Base-by-base conservation (phyloP, 2,797 vertebrate species). In the Babyrousa celebensis region DNA sequence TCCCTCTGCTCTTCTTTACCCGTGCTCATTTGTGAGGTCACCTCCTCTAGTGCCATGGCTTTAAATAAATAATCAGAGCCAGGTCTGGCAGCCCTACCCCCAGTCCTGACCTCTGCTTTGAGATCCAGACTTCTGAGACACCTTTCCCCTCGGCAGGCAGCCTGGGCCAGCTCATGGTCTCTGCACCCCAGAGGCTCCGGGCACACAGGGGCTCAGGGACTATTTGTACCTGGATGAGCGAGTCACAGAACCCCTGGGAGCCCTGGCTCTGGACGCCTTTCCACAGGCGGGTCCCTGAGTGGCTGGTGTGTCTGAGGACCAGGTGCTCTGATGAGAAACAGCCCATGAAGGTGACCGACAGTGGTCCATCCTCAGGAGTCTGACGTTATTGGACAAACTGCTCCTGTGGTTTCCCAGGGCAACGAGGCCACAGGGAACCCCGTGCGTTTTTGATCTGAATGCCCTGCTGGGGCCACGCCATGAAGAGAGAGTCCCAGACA, bases 311-410 rank as follows among this genome's bases (percentile, higher is more conserved):
- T n/a, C 63, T 4, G n/a, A 27, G 21, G 4, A 25, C 70, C 5
- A 17, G 18, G 48, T 0, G 0, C 12, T 12, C 4, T 17, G 32
- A 2, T 6, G 89, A 36, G 58, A 43, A 32, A 18, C n/a, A 4
- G 3, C 4, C 60, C 11, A 20, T 1, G 74, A 23, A 5, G 29
- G 0, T 1, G 5, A 10, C 21, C 3, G 36, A 36, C 36, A 4
- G 32, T 3, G 4, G 2, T 29, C 52, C 6, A 5, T 18, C 25
- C 12, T 6, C 0, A 3, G 5, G 3, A 43, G 0, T 1, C n/a
- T 12, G 0, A 20, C 0, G 2, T 2, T 9, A 0, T 27, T 4
- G 1, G 14, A 1, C 3, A 7, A 32, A 48, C 72, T 1, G 23
- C 18, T 63, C 2, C 0, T 5, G 1, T 29, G 12, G 8, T 60